Evolutionary conservation across 23 tunicate genomes (phyloP).

Genomic region (Trididemnum miniatum): DNA sequence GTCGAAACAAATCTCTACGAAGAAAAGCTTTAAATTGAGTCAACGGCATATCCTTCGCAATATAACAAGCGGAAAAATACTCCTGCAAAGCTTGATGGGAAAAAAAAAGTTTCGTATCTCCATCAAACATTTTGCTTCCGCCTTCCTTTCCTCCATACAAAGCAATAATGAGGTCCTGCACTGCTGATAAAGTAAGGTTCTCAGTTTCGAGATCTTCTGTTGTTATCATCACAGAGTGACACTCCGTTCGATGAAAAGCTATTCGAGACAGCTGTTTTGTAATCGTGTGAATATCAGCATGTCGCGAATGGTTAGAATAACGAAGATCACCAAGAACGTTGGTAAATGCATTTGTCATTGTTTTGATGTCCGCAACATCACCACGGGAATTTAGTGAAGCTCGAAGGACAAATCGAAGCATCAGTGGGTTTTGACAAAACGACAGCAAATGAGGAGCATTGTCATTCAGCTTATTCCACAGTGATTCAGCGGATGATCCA

Average conservation of each 20-base stretch:
- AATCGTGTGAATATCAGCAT: too few relatives aligned
- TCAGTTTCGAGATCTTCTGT: background rate
- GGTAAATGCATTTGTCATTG: too few relatives aligned
- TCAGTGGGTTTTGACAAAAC: constrained; percentile 1
- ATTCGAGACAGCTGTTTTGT: too few relatives aligned
- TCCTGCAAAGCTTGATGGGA: too few relatives aligned
- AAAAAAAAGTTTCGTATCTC: background rate
- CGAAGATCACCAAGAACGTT: too few relatives aligned
- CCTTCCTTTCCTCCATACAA: too few relatives aligned
- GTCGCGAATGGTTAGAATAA: too few relatives aligned
- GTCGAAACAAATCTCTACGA: background rate
- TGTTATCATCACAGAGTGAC: too few relatives aligned
- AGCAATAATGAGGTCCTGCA: constrained; percentile 1
- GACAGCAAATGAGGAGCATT: background rate
- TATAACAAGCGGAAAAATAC: background rate
- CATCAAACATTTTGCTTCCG: background rate
- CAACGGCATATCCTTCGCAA: background rate
- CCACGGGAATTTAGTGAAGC: too few relatives aligned
- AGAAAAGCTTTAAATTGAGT: background rate
- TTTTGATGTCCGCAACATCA: too few relatives aligned
- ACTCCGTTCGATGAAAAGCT: too few relatives aligned
- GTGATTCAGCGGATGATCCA: background rate
- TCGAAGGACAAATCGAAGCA: too few relatives aligned
- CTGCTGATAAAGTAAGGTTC: background rate
- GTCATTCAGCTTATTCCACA: background rate